Evolutionary conservation across 2,113 vertebrate genomes (phyloP), one percentile per base, ranked within the genome.

Genomic region (Callionymus lyra): DNA sequence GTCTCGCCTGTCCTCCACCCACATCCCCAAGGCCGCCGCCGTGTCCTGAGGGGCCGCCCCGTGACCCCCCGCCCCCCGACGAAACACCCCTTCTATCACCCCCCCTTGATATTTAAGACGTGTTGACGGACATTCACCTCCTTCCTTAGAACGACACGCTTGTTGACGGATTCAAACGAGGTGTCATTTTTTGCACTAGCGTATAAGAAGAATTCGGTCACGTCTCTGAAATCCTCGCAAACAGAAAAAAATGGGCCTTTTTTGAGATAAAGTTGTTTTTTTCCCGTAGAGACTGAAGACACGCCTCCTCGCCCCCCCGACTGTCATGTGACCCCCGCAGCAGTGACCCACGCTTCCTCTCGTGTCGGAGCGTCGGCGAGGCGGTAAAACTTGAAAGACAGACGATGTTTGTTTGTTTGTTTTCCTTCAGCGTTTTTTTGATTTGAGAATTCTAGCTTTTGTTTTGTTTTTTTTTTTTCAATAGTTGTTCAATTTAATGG

Each of bases 121-220:
- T 8, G 21, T 27, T 27, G 21, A 8, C 21, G 21, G 14, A 55
- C 38, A 59, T 38, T 68, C 65, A 53, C 70, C 56, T 55, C 59
- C 65, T 63, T 65, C 88, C 86, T 72, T 92, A 92, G 89, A 86
- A 91, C 84, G 90, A 90, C 92, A 89, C 87, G 87, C 72, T 79
- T 71, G 74, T 73, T 65, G 70, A 80, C 85, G 85, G 34, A 51
- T 34, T 58, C 58, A 87, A 90, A 85, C 88, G 91, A 90, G 92
- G 90, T 94, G 91, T 95, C 91, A 91, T 84, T 82, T 87, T n/a
- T 98, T 98, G 94, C 94, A 98, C 94, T 98, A 98, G 94, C 89
- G 92, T 90, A 93, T 88, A 92, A 92, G 90, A 91, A 27, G 21
- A 27, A 27, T 27, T 27, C 4, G 21, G 21, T 27, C 21, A 27